Conservation (phyloP, 2,797 vertebrate genomes). For the Manis javanica region DNA sequence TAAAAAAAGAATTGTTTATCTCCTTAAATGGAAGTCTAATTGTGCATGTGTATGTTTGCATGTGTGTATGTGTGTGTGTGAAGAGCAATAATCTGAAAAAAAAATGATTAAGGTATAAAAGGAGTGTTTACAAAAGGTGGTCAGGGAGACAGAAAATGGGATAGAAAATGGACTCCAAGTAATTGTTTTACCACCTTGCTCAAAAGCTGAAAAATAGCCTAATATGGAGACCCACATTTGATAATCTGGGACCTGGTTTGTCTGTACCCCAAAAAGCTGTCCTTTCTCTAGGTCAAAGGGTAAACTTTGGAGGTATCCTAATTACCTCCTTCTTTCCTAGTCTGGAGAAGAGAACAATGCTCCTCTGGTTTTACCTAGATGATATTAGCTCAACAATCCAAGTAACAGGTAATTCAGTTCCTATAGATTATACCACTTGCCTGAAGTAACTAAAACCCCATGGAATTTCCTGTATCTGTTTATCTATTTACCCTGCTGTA, state of each 20-base stretch:
- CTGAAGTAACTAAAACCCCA: background rate
- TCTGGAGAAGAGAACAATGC: background rate
- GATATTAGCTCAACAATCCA: background rate
- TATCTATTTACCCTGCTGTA: background rate
- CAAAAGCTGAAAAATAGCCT: slow-evolving; percentile 17
- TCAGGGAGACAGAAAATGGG: background rate
- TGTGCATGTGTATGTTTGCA: background rate
- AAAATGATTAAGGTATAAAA: background rate
- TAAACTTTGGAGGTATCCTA: background rate
- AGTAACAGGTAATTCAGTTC: slow-evolving; percentile 28
- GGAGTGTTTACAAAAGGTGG: background rate
- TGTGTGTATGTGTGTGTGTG: background rate
- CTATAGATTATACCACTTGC: background rate
- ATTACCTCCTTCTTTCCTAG: background rate
- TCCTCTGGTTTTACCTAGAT: background rate
- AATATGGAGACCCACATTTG: background rate
- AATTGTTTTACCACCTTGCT: background rate
- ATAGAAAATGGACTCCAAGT: background rate
- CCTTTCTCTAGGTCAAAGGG: background rate
- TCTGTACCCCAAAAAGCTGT: background rate
- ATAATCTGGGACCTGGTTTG: background rate
- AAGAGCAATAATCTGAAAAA: background rate
- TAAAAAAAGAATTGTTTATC: background rate
- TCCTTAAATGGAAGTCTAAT: background rate
- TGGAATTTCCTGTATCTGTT: background rate